phyloP scores from a whole-genome alignment of 30 jellyfish, hydroid and myxozoan species.

The Turritopsis dohrnii region DNA sequence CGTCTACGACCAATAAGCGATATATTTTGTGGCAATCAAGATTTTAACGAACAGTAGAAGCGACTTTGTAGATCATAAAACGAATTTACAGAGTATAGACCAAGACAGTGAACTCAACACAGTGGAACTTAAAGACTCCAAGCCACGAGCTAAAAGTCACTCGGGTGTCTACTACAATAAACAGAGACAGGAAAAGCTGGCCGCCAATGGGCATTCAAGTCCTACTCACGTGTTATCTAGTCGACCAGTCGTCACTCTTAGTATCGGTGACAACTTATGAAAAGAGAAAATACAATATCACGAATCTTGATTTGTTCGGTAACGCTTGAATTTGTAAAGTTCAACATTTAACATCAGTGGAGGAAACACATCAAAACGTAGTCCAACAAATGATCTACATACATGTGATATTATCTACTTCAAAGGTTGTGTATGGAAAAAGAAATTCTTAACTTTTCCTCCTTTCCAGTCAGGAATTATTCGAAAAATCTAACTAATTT shows the following conservation, averaged over 20 bases:
- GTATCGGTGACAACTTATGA: not conserved
- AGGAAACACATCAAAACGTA: too few species aligned
- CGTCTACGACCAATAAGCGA: constrained; percentile 1
- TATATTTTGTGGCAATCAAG: not conserved
- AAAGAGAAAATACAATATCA: not conserved
- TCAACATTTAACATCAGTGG: too few species aligned
- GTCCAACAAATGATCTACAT: too few species aligned
- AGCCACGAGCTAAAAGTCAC: not conserved
- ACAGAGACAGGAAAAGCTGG: not conserved
- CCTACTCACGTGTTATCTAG: not conserved
- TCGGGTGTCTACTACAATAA: not conserved
- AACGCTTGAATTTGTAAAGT: too few species aligned
- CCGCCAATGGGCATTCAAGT: not conserved
- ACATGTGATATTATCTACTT: too few species aligned
- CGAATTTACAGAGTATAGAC: not conserved
- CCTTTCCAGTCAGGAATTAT: too few species aligned
- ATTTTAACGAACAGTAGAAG: not conserved
- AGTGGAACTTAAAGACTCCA: not conserved
- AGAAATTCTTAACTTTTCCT: too few species aligned
- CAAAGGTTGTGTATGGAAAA: too few species aligned
- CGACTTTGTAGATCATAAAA: not conserved
- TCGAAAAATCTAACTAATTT: too few species aligned
- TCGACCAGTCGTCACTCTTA: not conserved
- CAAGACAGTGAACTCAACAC: not conserved
- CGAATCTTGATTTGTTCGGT: too few species aligned